Base-by-base conservation (phyloP, 2,888 invertebrate species). In the Isoperla grammatica region DNA sequence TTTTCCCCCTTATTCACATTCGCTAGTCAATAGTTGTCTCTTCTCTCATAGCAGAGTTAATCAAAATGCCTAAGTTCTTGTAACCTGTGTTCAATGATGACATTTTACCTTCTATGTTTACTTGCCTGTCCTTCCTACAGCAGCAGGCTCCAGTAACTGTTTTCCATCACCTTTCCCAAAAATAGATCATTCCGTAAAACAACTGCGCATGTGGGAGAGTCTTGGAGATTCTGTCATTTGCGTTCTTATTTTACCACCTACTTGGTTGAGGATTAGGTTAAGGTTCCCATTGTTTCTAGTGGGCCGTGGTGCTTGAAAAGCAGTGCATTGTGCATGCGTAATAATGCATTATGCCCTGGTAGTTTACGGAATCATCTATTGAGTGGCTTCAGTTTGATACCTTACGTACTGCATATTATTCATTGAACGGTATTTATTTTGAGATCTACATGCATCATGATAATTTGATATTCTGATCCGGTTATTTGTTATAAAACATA, bases 391-490 rank as follows among this genome's bases (percentile, higher is more conserved):
- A 43, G 15, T 43, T 15, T 43, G 17, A 5, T 15, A 9, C 15
- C 6, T 3, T 17, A 9, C 15, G 43, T 43, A 43, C 17, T 43
- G 15, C 43, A 43, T 6, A 43, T 39, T 39, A 39, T 11, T 39
- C 43, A 43, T 13, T 9, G 43, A 9, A 3, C 15, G 15, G 17
- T 43, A 43, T 15, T 29, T 43, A 43, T 15, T 29, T 29, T 29
- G 29, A 29, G 29, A 29, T 29, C 29, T 29, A 39, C 9, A 15
- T 13, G 17, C 6, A 43, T 43, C 4, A 43, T 43, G 6, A n/a
- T n/a, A n/a, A n/a, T n/a, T 43, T 13, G 17, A 57, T n/a, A n/a
- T 65, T 60, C 60, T 57, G 49, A 59, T 62, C 58, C 63, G 61
- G 61, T 63, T 61, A 57, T 50, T 39, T 63, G 61, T 53, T 61